Conservation (phyloP, 2,113 vertebrate species). For the Neodontobutis hainanensis region DNA sequence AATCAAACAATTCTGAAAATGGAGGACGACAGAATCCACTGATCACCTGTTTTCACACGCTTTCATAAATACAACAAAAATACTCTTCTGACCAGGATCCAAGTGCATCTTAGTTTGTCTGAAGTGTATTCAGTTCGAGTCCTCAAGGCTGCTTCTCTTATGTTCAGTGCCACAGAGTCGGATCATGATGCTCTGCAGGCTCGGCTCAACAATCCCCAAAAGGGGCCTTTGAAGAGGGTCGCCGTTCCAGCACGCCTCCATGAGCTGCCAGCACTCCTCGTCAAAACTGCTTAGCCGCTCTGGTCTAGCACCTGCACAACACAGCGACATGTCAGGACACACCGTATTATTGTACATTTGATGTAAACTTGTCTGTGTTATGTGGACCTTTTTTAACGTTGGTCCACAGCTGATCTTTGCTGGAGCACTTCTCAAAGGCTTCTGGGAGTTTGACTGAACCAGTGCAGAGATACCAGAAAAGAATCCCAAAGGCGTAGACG, state of each 20-base stretch:
- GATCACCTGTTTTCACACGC: slow-evolving; percentile 13
- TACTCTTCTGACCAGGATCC: slow-evolving; percentile 27
- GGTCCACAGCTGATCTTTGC: slow-evolving; percentile 98
- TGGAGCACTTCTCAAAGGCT: slow-evolving; percentile 96
- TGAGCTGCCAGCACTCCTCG: slow-evolving; percentile 98
- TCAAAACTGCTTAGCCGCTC: slow-evolving; percentile 90
- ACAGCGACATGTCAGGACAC: background rate
- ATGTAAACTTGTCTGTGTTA: background rate
- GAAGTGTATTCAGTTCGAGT: slow-evolving; percentile 86
- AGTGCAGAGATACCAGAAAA: slow-evolving; percentile 99
- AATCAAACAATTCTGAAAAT: slow-evolving; percentile 51
- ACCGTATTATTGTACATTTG: background rate
- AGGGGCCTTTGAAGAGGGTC: slow-evolving; percentile 92
- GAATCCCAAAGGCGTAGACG: slow-evolving; percentile 97
- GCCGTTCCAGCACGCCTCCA: slow-evolving; percentile 97
- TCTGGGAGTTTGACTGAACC: slow-evolving; percentile 96
- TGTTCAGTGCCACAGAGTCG: slow-evolving; percentile 84
- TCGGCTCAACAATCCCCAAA: slow-evolving; percentile 93
- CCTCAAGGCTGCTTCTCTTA: slow-evolving; percentile 83
- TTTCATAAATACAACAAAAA: slow-evolving; percentile 66
- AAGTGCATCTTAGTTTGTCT: slow-evolving; percentile 39
- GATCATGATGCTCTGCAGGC: slow-evolving; percentile 91
- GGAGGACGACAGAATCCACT: slow-evolving; percentile 28
- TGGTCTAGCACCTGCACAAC: slow-evolving; percentile 85
- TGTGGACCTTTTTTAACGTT: slow-evolving; percentile 92